A percentile compares a stretch with the other conserved stretches of the same genome.
phyloP scores from a whole-genome alignment of 2,113 vertebrate genomes.

The Percopsis transmontana region DNA sequence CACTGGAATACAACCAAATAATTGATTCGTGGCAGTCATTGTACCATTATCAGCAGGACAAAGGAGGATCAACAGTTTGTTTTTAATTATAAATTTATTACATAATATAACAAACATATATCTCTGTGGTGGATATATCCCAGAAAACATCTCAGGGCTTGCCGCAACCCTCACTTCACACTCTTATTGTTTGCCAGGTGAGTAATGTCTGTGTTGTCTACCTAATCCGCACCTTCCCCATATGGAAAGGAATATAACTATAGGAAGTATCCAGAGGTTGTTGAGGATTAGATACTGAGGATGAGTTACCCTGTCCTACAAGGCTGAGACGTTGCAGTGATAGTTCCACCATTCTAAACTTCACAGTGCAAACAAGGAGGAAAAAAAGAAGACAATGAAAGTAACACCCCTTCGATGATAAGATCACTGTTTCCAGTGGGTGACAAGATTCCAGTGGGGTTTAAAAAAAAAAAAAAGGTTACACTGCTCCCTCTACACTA shows the following conservation, averaged over 20 bases:
- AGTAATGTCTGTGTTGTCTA: constrained; percentile 35
- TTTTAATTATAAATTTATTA: constrained; percentile 97
- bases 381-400: constrained; percentile 47
- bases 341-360: constrained; percentile 72
- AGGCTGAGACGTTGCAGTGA: constrained; percentile 62
- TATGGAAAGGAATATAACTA: constrained; percentile 3
- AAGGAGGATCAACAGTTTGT: constrained; percentile 46
- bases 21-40: not conserved
- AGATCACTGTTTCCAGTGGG: constrained; percentile 61
- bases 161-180: constrained; percentile 73
- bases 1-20: constrained; percentile 7
- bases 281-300: constrained; percentile 29
- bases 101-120: constrained; percentile 98
- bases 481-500: constrained; percentile 65
- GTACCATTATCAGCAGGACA: not conserved
- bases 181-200: constrained; percentile 43
- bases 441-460: constrained; percentile 49
- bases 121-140: constrained; percentile 90
- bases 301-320: constrained; percentile 51
- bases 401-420: constrained; percentile 61
- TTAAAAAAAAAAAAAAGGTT: constrained; percentile 57
- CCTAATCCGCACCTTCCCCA: constrained; percentile 6
- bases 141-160: constrained; percentile 83
- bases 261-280: not conserved
- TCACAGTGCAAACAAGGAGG: constrained; percentile 81